phyloP scores from a whole-genome alignment of 2,113 vertebrate genomes.

The Lepisosteus osseus region DNA sequence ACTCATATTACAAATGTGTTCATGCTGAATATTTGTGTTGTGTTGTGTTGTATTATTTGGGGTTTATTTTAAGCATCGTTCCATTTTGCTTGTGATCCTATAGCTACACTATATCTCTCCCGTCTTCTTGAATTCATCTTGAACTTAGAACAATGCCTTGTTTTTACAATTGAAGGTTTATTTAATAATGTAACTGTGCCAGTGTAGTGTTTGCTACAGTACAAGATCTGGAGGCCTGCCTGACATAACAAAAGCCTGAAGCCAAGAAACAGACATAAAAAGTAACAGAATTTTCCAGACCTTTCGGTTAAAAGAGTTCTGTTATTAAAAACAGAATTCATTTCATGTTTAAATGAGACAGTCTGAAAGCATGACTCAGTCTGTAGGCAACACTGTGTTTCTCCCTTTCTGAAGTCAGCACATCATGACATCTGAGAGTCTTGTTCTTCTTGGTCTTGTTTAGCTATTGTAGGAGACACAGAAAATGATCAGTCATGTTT shows the following conservation, averaged over 20 bases:
- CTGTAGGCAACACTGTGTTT: neutral
- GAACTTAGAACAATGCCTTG: neutral
- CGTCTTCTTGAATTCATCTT: neutral
- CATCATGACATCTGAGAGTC: too few relatives aligned
- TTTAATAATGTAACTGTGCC: neutral
- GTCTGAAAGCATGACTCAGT: slow-evolving; percentile 10
- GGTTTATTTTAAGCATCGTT: too few relatives aligned
- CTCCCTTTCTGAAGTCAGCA: neutral
- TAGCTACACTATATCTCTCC: neutral
- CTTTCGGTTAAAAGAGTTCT: slow-evolving; percentile 10
- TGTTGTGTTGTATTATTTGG: too few relatives aligned
- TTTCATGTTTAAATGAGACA: neutral
- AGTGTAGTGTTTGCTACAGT: neutral
- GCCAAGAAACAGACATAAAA: slow-evolving; percentile 4
- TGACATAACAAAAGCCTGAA: slow-evolving; percentile 6
- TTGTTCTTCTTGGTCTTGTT: too few relatives aligned
- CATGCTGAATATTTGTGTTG: too few relatives aligned
- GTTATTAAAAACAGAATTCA: slow-evolving; percentile 10
- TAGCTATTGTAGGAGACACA: too few relatives aligned
- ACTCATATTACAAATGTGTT: too few relatives aligned
- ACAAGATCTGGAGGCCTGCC: slow-evolving; percentile 8
- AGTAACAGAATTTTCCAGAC: slow-evolving; percentile 14
- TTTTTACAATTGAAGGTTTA: slow-evolving; percentile 10
- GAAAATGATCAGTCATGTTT: too few relatives aligned
- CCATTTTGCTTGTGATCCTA: too few relatives aligned